Percentiles rank a stretch among this genome's conserved stretches.
Conservation (phyloP, 2,888 invertebrate genomes). For the Andrena trimmerana region DNA sequence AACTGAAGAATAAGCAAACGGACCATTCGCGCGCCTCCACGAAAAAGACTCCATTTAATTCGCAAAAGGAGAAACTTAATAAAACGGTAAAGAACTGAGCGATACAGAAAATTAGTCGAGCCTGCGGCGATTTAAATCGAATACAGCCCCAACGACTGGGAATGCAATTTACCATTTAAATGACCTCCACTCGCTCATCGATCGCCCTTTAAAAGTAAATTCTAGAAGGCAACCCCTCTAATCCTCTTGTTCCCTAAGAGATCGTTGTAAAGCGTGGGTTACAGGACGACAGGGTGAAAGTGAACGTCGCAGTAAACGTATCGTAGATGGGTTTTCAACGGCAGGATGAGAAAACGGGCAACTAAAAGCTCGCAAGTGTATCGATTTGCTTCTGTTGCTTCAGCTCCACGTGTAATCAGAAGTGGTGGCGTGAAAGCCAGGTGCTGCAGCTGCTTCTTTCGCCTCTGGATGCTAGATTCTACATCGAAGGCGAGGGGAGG, state of each 20-base stretch:
- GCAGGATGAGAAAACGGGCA: neutral
- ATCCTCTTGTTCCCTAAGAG: neutral
- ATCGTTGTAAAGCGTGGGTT: neutral
- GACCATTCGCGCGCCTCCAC: neutral
- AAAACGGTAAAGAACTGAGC: neutral
- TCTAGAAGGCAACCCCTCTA: neutral
- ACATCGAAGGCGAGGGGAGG: neutral
- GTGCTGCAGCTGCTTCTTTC: neutral
- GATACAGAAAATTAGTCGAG: neutral
- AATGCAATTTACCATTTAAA: conserved; percentile 25
- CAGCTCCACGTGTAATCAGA: conserved; percentile 4
- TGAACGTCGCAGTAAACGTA: neutral
- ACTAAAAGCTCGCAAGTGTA: neutral
- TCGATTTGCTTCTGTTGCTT: conserved; percentile 1
- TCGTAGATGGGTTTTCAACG: neutral
- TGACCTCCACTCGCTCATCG: conserved; percentile 6
- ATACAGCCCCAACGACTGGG: neutral
- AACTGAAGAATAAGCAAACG: neutral
- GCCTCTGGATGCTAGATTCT: neutral
- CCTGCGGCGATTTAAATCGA: neutral
- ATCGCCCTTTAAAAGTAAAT: conserved; percentile 4
- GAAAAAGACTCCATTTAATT: neutral
- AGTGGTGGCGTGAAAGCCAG: neutral
- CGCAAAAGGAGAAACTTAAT: conserved; percentile 5
- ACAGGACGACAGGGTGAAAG: neutral